Percentiles rank a stretch among this genome's conserved stretches.
Conservation (phyloP, 2,113 vertebrate species). For the Anarrhichthys ocellatus region DNA sequence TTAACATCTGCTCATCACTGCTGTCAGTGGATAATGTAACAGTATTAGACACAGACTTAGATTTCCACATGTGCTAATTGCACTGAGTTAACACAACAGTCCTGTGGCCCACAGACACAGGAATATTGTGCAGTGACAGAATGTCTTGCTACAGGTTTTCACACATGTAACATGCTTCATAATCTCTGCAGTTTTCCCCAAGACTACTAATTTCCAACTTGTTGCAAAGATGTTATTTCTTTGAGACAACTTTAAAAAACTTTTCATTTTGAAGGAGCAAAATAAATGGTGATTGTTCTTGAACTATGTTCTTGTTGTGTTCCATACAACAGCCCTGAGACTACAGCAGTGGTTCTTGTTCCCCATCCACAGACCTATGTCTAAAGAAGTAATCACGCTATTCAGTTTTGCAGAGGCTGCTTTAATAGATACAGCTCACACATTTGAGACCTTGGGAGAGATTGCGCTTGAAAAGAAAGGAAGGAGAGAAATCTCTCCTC, state of each 20-base stretch:
- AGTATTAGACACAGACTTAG: conserved; percentile 25
- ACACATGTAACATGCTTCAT: neutral
- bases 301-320: conserved; percentile 15
- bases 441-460: conserved; percentile 39
- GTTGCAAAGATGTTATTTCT: conserved; percentile 9
- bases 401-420: conserved; percentile 47
- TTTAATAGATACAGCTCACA: conserved; percentile 33
- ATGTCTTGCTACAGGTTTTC: neutral
- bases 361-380: neutral
- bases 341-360: neutral
- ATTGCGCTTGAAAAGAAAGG: conserved; percentile 14
- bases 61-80: conserved; percentile 30
- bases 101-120: conserved; percentile 13
- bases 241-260: conserved; percentile 32
- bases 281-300: conserved; percentile 32
- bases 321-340: conserved; percentile 10
- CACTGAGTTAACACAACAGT: conserved; percentile 10
- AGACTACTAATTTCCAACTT: neutral
- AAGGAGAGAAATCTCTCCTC: neutral
- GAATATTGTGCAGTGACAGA: neutral
- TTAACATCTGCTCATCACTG: conserved; percentile 24
- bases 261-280: conserved; percentile 22
- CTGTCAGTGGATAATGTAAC: conserved; percentile 21
- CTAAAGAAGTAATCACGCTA: conserved; percentile 37
- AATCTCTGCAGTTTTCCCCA: neutral